These are phyloP conservation scores for Tinea semifulvella DNA, from an alignment of 2,888 invertebrate genomes.

Conservation along the genomic window DNA sequence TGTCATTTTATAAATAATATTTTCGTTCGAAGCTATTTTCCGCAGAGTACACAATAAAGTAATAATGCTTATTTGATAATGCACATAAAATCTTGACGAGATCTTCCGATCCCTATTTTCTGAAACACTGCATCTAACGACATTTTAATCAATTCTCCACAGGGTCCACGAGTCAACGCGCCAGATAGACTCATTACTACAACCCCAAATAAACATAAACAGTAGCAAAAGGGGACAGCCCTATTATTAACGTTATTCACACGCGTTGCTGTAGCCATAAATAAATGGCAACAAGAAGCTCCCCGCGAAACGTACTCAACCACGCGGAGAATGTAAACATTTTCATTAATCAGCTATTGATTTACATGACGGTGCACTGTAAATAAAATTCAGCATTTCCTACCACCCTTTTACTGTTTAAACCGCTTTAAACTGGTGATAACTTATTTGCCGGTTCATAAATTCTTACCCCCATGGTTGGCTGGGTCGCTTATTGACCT, in stretches of 20 bases:
- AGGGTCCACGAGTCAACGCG: conserved; percentile 64
- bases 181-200: conserved; percentile 62
- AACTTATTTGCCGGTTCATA: conserved; percentile 65
- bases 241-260: conserved; percentile 64
- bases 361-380: conserved; percentile 33
- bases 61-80: conserved; percentile 14
- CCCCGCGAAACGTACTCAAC: conserved; percentile 18
- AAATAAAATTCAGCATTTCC: conserved; percentile 59
- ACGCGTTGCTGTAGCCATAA: conserved; percentile 61
- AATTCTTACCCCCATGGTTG: conserved; percentile 47
- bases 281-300: conserved; percentile 47
- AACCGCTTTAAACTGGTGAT: conserved; percentile 62
- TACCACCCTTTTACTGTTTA: conserved; percentile 13
- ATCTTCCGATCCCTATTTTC: conserved; percentile 42
- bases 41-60: conserved; percentile 4
- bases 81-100: conserved; percentile 11
- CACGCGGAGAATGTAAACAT: conserved; percentile 4
- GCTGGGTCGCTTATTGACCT: conserved; percentile 34
- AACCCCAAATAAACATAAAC: conserved; percentile 66
- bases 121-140: conserved; percentile 60
- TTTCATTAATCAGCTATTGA: conserved; percentile 16
- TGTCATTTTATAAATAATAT: no score
- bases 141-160: conserved; percentile 66
- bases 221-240: conserved; percentile 57
- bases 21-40: background rate